A percentile compares a stretch with the other conserved stretches of the same genome.
Conservation (phyloP, 1,140 invertebrate species). For the Liolophura sinensis region DNA sequence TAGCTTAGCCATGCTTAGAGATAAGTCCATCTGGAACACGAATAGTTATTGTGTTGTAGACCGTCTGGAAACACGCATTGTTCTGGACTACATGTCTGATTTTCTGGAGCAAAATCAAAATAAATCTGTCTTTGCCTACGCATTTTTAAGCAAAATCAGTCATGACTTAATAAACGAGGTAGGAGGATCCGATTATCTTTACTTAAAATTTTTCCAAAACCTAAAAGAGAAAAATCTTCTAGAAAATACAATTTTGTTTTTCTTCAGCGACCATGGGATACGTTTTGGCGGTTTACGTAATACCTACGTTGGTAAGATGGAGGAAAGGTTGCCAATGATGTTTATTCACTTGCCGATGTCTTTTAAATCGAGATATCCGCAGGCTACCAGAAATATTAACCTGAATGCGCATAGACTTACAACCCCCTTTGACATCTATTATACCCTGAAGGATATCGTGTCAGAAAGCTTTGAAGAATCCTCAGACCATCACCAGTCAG, state of each 20-base stretch:
- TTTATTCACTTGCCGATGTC: conserved; percentile 75
- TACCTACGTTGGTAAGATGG: too few relatives aligned
- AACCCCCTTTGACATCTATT: conserved; percentile 53
- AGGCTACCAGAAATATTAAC: conserved; percentile 69
- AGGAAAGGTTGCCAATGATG: conserved; percentile 76
- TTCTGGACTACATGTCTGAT: conserved; percentile 17
- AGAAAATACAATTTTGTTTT: conserved; percentile 67
- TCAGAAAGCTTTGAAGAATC: conserved; percentile 25
- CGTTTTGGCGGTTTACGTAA: conserved; percentile 78
- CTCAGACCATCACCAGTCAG: conserved; percentile 3
- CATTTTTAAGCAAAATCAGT: conserved; percentile 35
- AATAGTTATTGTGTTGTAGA: conserved; percentile 17
- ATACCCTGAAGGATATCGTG: conserved; percentile 37
- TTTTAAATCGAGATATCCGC: conserved; percentile 66
- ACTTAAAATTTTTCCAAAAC: conserved; percentile 25
- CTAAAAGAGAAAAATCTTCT: conserved; percentile 29
- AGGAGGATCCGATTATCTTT: conserved; percentile 25
- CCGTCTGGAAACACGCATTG: conserved; percentile 18
- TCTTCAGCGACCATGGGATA: conserved; percentile 91
- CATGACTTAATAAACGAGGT: conserved; percentile 35
- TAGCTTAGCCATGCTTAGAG: conserved; percentile 18
- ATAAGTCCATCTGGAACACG: conserved; percentile 17
- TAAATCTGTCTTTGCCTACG: conserved; percentile 28
- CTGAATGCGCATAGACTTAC: conserved; percentile 62
- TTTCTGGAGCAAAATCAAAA: conserved; percentile 9